Base-by-base conservation (phyloP, 2,113 vertebrate genomes). In the Megaceryle torquata region DNA sequence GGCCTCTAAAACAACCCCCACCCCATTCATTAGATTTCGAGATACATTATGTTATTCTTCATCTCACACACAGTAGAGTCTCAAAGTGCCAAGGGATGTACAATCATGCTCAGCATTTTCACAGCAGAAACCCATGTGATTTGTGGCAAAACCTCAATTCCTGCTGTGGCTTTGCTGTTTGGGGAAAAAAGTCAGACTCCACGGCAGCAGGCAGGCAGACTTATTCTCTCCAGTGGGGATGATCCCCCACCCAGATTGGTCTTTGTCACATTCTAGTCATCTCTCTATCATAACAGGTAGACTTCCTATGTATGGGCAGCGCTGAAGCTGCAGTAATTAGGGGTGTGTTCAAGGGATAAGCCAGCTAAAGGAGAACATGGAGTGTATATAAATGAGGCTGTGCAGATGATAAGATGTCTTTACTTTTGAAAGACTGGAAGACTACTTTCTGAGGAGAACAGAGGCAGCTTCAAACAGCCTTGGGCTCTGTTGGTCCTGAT, bases 221-320 rank as follows among this genome's bases (percentile, higher is more conserved):
- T 77, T 94, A 29, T 13, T 46, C 31, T 82, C 69, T 79, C 68
- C n/a, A 8, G 3, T 2, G 2, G 11, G 24, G 44, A 33, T 69
- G 33, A 9, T 81, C 8, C 43, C 29, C 71, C 10, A 25, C 50
- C 65, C 50, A 9, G 81, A n/a, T 39, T 11, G 8, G 41, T 83
- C 76, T 86, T 94, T 75, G 80, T 89, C 85, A 92, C 79, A 76
- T 96, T 86, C 92, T 95, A 95, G 57, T 89, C 53, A 68, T 64
- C 59, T 86, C 68, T 79, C 43, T 88, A 86, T 26, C 48, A 64
- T 80, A 67, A 87, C 63, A 78, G 57, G 39, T 44, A 84, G 72
- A 26, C 17, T 79, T 75, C 24, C 35, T 48, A n/a, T 8, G 31
- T 51, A 28, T 16, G 37, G 25, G 11, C 21, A 64, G 14, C 11